phyloP scores from a whole-genome alignment of 2,888 invertebrate species.

The Miltochrista miniata region DNA sequence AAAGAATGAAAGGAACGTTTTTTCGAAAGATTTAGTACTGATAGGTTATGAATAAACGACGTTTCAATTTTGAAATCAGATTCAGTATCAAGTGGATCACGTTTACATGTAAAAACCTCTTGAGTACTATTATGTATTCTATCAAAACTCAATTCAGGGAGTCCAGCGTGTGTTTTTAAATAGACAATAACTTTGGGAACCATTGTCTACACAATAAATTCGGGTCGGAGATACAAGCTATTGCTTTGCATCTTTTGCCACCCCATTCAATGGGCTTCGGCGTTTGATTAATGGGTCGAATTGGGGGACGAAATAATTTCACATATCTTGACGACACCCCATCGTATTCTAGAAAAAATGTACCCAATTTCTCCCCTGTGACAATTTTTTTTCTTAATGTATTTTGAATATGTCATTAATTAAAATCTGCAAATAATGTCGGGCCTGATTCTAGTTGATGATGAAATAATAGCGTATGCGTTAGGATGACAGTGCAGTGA shows the following conservation, averaged over 20 bases:
- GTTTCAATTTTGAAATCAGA: too few relatives aligned
- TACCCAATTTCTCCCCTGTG: slow-evolving; percentile 32
- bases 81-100: too few relatives aligned
- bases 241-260: slow-evolving; percentile 71
- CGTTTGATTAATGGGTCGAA: slow-evolving; percentile 77
- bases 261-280: slow-evolving; percentile 73
- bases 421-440: slow-evolving; percentile 25
- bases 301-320: slow-evolving; percentile 57
- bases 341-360: slow-evolving; percentile 27
- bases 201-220: slow-evolving; percentile 57
- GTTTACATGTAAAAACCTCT: too few relatives aligned
- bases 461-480: slow-evolving; percentile 20
- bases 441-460: slow-evolving; percentile 47
- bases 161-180: slow-evolving; percentile 16
- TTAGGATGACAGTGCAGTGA: slow-evolving; percentile 14
- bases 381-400: slow-evolving; percentile 27
- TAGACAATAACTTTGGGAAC: slow-evolving; percentile 40
- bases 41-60: too few relatives aligned
- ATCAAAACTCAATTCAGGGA: slow-evolving; percentile 12
- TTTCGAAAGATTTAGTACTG: too few relatives aligned
- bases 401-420: slow-evolving; percentile 37
- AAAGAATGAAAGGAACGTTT: too few relatives aligned
- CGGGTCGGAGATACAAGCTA: slow-evolving; percentile 63
- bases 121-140: neutral
- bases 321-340: slow-evolving; percentile 54